Conservation (phyloP, 2,797 vertebrate genomes). For the Halcyon leucocephala region DNA sequence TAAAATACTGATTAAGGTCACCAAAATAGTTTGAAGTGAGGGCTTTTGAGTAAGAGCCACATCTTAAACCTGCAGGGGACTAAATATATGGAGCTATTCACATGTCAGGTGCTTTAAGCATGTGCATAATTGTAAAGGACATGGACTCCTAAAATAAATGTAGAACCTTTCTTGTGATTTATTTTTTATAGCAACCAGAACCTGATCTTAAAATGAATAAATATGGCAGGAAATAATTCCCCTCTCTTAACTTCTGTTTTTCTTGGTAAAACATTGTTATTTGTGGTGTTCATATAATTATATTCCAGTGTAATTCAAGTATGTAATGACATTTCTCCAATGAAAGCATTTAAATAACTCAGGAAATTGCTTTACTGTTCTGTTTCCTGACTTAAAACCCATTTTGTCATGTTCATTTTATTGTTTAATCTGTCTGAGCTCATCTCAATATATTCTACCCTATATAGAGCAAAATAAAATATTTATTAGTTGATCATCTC, state of each 20-base stretch:
- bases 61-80: neutral
- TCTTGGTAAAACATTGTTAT: slow-evolving; percentile 72
- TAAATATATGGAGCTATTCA: neutral
- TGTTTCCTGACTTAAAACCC: slow-evolving; percentile 78
- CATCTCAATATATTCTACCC: slow-evolving; percentile 56
- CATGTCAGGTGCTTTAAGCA: neutral
- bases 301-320: slow-evolving; percentile 76
- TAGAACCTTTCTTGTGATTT: neutral
- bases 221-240: slow-evolving; percentile 68
- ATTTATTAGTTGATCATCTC: slow-evolving; percentile 50
- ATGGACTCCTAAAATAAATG: neutral
- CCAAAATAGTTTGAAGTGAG: neutral
- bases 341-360: slow-evolving; percentile 81
- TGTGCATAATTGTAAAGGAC: neutral
- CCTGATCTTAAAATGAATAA: slow-evolving; percentile 67
- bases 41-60: neutral
- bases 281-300: slow-evolving; percentile 78
- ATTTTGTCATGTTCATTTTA: slow-evolving; percentile 78
- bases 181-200: slow-evolving; percentile 5
- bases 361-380: slow-evolving; percentile 80
- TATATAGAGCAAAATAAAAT: slow-evolving; percentile 49
- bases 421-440: slow-evolving; percentile 75
- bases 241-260: slow-evolving; percentile 70
- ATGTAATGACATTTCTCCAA: slow-evolving; percentile 80
- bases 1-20: neutral